Base-by-base conservation (phyloP, 2,113 vertebrate species). In the Microcebus griseorufus region DNA sequence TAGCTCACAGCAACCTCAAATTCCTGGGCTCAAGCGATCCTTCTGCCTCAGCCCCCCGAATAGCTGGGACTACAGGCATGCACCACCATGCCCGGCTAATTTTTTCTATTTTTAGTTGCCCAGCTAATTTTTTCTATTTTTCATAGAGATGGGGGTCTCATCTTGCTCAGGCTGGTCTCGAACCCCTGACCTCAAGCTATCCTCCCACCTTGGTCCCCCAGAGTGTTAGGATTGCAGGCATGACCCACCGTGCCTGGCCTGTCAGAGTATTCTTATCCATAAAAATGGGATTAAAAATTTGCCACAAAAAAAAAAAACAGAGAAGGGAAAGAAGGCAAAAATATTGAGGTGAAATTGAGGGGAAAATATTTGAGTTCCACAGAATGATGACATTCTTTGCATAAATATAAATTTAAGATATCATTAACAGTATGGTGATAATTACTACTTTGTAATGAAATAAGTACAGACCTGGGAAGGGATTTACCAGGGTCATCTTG, bases 361-460 rank as follows among this genome's bases (percentile, higher is more conserved):
- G 37, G 60, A 11, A 76, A 60, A 69, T 94, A 95, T 75, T 81
- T 78, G 67, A 79, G n/a, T 82, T 39, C 32, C 87, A 85, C 14
- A 90, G 53, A 76, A 82, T 64, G 84, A 88, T 81, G 58, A 86
- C 53, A 60, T 23, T 83, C n/a, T 95, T 95, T 67, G 34, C 39
- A 22, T 75, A 83, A 62, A 75, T 42, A 42, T 42, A 67, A 94
- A 84, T 39, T 78, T 37, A 27, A 80, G 70, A 16, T 53, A 45
- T 84, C 48, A 39, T 51, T 27, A 70, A 48, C 65, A 53, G 53
- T 27, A 34, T 53, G 32, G 29, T 82, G 55, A 89, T n/a, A 32
- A 53, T 85, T 67, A 39, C 39, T 58, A 60, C 17, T 72, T 58
- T 48, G 48, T 27, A 70, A n/a, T 83, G 42, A 79, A 86, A 86